Conservation (phyloP, 2,113 vertebrate species). For the Pollachius pollachius region DNA sequence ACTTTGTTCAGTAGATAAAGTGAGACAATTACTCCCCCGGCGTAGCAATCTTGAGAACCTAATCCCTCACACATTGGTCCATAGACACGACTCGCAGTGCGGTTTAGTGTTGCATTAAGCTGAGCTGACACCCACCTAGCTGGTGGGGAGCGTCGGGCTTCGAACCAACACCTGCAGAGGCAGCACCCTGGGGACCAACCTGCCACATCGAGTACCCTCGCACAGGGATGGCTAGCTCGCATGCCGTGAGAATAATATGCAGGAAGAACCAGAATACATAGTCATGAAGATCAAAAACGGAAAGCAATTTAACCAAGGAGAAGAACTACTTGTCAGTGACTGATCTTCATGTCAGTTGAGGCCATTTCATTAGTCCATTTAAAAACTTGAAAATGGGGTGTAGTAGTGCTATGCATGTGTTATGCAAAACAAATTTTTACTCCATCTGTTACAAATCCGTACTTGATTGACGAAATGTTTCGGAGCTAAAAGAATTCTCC, state of each 20-base stretch:
- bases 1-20: conserved; percentile 19
- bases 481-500: not conserved
- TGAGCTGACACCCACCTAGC: conserved; percentile 37
- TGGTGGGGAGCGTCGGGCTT: conserved; percentile 27
- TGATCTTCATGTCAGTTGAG: too few relatives aligned
- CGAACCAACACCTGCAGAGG: conserved; percentile 38
- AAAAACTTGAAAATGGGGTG: too few relatives aligned
- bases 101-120: conserved; percentile 10
- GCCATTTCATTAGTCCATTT: too few relatives aligned
- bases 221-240: conserved; percentile 19
- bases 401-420: too few relatives aligned
- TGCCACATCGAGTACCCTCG: conserved; percentile 47
- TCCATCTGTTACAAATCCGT: too few relatives aligned
- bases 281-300: not conserved
- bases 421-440: too few relatives aligned
- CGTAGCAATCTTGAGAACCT: not conserved
- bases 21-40: not conserved
- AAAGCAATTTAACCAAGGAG: not conserved
- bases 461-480: too few relatives aligned
- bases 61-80: not conserved
- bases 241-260: conserved; percentile 31
- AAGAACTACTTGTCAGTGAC: not conserved
- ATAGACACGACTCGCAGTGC: not conserved
- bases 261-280: conserved; percentile 30
- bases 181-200: conserved; percentile 35